phyloP scores from a whole-genome alignment of 2,888 invertebrate species.

The Scaeva pyrastri region DNA sequence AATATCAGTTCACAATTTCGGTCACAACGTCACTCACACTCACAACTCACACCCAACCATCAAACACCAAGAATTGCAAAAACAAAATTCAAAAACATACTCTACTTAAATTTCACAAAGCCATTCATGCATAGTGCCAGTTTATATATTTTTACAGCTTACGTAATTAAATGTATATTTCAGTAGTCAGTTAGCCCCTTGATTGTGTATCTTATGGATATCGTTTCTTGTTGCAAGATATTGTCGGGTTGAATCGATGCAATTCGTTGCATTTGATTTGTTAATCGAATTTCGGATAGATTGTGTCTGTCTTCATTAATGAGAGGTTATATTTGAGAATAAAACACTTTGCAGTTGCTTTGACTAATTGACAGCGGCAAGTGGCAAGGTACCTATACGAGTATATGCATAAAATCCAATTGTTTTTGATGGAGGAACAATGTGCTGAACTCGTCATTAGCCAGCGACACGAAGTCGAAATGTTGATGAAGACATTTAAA shows the following conservation, averaged over 20 bases:
- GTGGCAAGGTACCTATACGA: no score
- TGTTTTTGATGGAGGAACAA: slow-evolving; percentile 8
- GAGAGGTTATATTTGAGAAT: slow-evolving; percentile 35
- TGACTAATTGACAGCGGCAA: slow-evolving; percentile 33
- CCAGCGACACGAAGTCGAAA: slow-evolving; percentile 15
- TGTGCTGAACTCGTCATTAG: slow-evolving; percentile 7
- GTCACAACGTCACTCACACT: neutral
- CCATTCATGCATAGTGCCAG: slow-evolving; percentile 16
- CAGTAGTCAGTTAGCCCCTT: neutral
- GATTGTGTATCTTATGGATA: slow-evolving; percentile 8
- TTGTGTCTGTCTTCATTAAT: slow-evolving; percentile 38
- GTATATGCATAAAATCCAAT: no score
- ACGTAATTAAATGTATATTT: slow-evolving; percentile 17
- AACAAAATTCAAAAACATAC: slow-evolving; percentile 17
- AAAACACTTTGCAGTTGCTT: slow-evolving; percentile 3
- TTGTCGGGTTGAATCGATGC: slow-evolving; percentile 13
- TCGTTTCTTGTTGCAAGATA: neutral
- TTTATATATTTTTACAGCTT: slow-evolving; percentile 28
- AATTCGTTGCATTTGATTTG: slow-evolving; percentile 49
- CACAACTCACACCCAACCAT: neutral
- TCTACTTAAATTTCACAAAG: slow-evolving; percentile 38
- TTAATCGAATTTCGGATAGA: slow-evolving; percentile 47
- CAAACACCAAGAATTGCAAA: slow-evolving; percentile 24
- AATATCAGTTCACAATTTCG: slow-evolving; percentile 41
- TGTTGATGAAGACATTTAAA: slow-evolving; percentile 26